Evolutionary conservation across 2,113 vertebrate species (phyloP), one percentile per base, ranked within the genome.

Genomic region (Hylia prasina): DNA sequence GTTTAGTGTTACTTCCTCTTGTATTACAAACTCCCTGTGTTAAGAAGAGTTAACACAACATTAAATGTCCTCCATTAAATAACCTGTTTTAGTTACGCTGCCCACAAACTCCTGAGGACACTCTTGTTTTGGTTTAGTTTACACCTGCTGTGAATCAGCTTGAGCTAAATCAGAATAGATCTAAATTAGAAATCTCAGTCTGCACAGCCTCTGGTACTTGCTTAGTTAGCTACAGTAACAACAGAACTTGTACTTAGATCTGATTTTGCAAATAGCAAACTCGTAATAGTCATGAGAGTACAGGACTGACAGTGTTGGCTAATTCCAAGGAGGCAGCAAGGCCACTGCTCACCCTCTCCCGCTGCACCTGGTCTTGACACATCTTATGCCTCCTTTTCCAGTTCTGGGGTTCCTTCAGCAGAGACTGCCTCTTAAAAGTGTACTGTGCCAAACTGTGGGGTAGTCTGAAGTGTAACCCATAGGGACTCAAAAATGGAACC

Each of bases 371-470:
- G 33, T 44, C 79, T 66, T 42, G 51, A 75, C 40, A 15, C 2
- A 1, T 57, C 66, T 51, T 39, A 75, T n/a, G 64, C 88, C 90
- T 95, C 86, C 0, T 84, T 89, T 81, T 63, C 92, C 96, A 89
- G 90, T 82, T 82, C 85, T 51, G 37, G 85, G 42, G 3, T 82
- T 73, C 93, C 92, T 95, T 90, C 90, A 96, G 90, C 96, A 95
- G 82, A 92, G 86, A 93, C 94, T 95, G 94, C 92, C 94, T 96
- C 91, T 69, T 47, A 39, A 39, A 91, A 93, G 69, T 76, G 80
- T 84, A 60, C 37, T 89, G 96, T 97, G 96, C 96, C 96, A 97
- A 97, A 97, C 88, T 31, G 0, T 4, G 77, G 68, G 76, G 68
- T 58, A 19, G 79, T 56, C 76, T 60, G 82, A 65, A 31, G 70